phyloP scores from a whole-genome alignment of 2,797 vertebrate species.

The Gobio occitaniae region DNA sequence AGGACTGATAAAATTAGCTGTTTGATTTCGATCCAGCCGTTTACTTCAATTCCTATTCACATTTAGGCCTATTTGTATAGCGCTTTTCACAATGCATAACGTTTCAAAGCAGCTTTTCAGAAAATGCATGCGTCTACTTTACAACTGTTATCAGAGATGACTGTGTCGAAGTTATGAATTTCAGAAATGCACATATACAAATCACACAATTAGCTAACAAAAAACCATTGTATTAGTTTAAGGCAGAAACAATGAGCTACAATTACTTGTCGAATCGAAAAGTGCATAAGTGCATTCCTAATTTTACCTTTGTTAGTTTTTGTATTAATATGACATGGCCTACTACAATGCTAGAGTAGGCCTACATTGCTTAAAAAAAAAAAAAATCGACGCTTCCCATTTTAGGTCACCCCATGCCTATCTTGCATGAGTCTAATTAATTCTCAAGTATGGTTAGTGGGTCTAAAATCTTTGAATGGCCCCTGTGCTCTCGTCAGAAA shows the following conservation, averaged over 20 bases:
- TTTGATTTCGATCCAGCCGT: not conserved
- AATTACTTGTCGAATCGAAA: not conserved
- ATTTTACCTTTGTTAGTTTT: not conserved
- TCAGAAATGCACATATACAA: no score
- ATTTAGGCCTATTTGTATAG: no score
- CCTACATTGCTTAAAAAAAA: not conserved
- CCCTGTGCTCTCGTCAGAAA: conserved; percentile 80
- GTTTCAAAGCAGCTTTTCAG: no score
- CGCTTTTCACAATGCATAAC: no score
- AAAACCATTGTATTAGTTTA: no score
- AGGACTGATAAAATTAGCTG: not conserved
- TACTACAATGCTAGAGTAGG: not conserved
- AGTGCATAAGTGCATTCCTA: not conserved
- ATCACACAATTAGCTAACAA: no score
- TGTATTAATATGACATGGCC: not conserved
- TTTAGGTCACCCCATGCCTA: conserved; percentile 76
- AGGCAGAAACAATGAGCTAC: no score
- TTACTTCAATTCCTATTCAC: no score
- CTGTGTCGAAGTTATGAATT: no score
- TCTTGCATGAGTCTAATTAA: conserved; percentile 87
- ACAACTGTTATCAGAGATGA: no score
- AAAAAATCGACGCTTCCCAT: conserved; percentile 82
- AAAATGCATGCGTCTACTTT: no score
- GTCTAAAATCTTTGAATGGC: conserved; percentile 74
- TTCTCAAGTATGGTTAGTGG: conserved; percentile 82